Percentiles rank a stretch among this genome's conserved stretches.
Evolutionary conservation across 2,888 invertebrate genomes (phyloP).

Genomic region (Pyrrhosoma nymphula): DNA sequence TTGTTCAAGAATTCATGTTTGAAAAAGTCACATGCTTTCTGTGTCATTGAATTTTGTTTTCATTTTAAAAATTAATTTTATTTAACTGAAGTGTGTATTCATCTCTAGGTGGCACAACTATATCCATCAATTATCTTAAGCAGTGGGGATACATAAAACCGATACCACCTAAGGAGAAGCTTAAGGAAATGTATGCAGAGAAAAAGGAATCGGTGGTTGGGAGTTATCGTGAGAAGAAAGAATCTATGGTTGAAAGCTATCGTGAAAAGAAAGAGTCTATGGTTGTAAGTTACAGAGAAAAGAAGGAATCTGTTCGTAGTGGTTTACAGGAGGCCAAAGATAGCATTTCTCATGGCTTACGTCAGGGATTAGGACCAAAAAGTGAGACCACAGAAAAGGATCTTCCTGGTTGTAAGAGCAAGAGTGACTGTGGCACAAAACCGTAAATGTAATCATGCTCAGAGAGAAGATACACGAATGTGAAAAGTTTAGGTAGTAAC

Average conservation of each 20-base stretch:
- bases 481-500: neutral
- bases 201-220: constrained; percentile 79
- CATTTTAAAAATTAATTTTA: neutral
- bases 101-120: constrained; percentile 88
- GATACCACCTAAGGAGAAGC: constrained; percentile 84
- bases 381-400: neutral
- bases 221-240: constrained; percentile 78
- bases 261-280: constrained; percentile 69
- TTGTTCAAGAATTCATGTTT: too few relatives aligned
- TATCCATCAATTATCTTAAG: constrained; percentile 89
- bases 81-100: constrained; percentile 59
- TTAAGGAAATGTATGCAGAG: constrained; percentile 83
- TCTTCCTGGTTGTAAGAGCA: constrained; percentile 3
- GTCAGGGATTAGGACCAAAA: constrained; percentile 25
- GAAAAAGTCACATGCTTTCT: too few relatives aligned
- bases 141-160: constrained; percentile 91
- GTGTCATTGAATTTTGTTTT: neutral
- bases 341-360: constrained; percentile 44
- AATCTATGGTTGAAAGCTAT: constrained; percentile 73
- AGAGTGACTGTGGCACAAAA: neutral
- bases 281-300: constrained; percentile 64
- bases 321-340: constrained; percentile 45
- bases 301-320: constrained; percentile 56
- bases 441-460: neutral
- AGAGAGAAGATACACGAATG: neutral